Evolutionary conservation across 2,797 vertebrate genomes (phyloP), one percentile per base, ranked within the genome.

Genomic region (Onychomys arenicola): DNA sequence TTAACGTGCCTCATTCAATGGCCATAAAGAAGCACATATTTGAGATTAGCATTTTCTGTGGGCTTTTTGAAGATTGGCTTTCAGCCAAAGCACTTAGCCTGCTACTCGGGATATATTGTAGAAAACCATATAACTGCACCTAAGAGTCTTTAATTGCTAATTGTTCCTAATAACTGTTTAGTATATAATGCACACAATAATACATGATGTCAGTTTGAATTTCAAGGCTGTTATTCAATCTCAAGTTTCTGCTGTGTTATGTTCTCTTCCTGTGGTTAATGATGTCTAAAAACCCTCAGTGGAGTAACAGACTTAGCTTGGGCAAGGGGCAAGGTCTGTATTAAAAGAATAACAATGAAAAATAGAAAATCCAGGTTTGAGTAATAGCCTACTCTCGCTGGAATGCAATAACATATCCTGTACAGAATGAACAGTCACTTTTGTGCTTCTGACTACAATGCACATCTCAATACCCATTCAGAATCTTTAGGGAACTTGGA

Each of bases 241-340:
- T 96, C 92, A 94, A 83, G 55, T 95, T 97, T 97, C 81, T 73
- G 95, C 63, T 97, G 96, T 10, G 97, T 97, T 97, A 97, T 97
- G 96, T 94, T 96, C 94, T 90, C 96, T 97, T 97, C 97, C 97
- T 83, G 96, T 25, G 96, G 81, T 94, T 98, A 91, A 97, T 98
- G 96, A 91, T 97, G 96, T 97, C 73, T 96, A 75, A 69, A 85
- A 96, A 73, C 88, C 80, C 97, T 98, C 95, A 23, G 75, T 25
- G 49, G 93, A 98, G 73, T 75, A 92, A 94, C 96, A 89, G 92
- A 93, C 59, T 77, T 94, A 81, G 75, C 97, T 92, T 86, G 92
- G 86, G 84, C 67, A 96, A 97, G 94, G 93, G 92, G 80, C 46
- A 85, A 96, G 67, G 32, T 94, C 93, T 97, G 55, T 94, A 92